Base-by-base conservation (phyloP, 2,888 invertebrate species). In the Alviniconcha strummeri region DNA sequence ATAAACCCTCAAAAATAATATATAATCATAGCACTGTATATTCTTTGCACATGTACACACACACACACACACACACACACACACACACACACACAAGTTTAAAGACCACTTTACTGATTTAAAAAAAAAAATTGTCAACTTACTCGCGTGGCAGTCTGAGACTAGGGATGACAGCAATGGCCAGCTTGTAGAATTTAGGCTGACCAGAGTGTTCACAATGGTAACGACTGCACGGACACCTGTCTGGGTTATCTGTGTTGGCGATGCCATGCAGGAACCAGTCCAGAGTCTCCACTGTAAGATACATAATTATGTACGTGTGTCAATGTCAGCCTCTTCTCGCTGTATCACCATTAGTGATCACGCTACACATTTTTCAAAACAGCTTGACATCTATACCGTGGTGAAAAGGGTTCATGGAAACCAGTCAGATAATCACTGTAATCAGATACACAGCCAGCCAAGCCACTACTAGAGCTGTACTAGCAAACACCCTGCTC, bases 221-320 rank as follows among this genome's bases (percentile, higher is more conserved):
- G 56, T 76, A 86, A 67, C 72, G 83, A 69, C 86, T 86, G 78
- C 86, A 86, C 4, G 86, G 84, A n/a, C 86, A 86, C 64, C 52
- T 75, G 56, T 76, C 80, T 8, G 72, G 64, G 82, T 82, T 57
- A 11, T 52, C 19, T 1, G 82, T 86, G 77, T 83, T 71, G n/a
- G 84, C 86, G 15, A 83, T 84, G 69, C 83, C 86, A 11, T 83
- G 60, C 69, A 86, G 76, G 17, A 80, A 19, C 83, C 84, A 86
- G 80, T 86, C 83, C 54, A 86, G 52, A 55, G 77, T 83, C 69
- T 52, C 6, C 69, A 84, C 86, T 86, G 64, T n/a, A 60, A 76
- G 13, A 60, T 11, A 60, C 8, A 60, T 60, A 60, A 60, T 60
- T 36, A 36, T 36, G 36, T 36, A 36, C 1, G 36, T 36, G 36